These are phyloP conservation scores for Thinocorus orbignyianus DNA, from an alignment of 2,113 vertebrate genomes.

Conservation along the genomic window DNA sequence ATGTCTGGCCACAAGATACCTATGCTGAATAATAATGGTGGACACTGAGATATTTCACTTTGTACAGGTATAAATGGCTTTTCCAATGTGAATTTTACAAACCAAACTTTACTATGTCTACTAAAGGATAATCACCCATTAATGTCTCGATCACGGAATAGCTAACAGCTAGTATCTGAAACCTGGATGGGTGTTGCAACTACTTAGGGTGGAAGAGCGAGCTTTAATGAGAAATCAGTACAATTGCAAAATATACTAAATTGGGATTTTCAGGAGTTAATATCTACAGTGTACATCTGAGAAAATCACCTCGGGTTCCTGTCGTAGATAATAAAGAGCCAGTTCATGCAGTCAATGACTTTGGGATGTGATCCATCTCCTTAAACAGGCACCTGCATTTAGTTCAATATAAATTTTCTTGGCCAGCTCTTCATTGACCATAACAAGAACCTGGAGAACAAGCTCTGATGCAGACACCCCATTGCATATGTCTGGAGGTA, in stretches of 20 bases:
- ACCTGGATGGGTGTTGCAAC: neutral
- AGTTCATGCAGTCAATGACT: neutral
- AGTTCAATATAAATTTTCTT: conserved; percentile 7
- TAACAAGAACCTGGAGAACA: neutral
- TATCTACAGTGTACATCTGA: neutral
- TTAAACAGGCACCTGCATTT: neutral
- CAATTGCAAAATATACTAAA: neutral
- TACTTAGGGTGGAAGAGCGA: neutral
- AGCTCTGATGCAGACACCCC: neutral
- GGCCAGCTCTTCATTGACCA: neutral
- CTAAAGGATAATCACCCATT: neutral
- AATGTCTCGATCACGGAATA: neutral
- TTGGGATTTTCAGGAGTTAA: neutral
- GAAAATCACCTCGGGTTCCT: neutral
- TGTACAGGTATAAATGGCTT: neutral
- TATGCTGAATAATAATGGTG: neutral
- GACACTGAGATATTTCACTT: neutral
- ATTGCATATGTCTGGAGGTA: neutral
- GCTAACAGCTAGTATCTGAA: neutral
- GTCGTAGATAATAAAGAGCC: neutral
- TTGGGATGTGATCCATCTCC: conserved; percentile 1
- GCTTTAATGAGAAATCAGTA: neutral
- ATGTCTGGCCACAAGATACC: neutral
- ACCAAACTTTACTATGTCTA: neutral
- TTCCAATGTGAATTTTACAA: neutral